These are phyloP conservation scores for Emmelina monodactyla DNA, from an alignment of 2,888 invertebrate genomes.

Conservation along the genomic window DNA sequence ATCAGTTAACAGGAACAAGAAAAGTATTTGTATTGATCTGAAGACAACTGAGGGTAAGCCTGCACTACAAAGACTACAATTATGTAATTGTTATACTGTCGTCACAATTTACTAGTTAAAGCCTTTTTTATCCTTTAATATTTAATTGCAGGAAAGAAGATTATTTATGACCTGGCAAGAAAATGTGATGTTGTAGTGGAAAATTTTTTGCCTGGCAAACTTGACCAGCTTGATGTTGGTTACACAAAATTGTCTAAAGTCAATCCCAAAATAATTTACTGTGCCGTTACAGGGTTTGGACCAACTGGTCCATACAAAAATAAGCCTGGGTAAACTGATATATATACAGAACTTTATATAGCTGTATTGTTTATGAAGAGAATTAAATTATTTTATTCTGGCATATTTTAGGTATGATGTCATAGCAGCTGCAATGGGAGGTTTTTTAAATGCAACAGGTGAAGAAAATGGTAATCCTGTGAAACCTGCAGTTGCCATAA, in stretches of 20 bases:
- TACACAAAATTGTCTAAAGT: slow-evolving; percentile 74
- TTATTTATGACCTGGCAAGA: slow-evolving; percentile 75
- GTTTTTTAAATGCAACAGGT: slow-evolving; percentile 90
- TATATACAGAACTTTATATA: background rate
- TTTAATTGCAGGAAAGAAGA: slow-evolving; percentile 40
- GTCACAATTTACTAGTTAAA: background rate
- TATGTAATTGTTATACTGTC: background rate
- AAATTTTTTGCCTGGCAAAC: slow-evolving; percentile 92
- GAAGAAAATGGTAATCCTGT: slow-evolving; percentile 83
- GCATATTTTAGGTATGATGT: slow-evolving; percentile 78
- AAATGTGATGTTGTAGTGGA: slow-evolving; percentile 90
- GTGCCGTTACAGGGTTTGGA: slow-evolving; percentile 94
- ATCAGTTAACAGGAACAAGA: slow-evolving; percentile 92
- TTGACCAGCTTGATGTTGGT: slow-evolving; percentile 79
- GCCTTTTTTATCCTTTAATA: slow-evolving; percentile 1
- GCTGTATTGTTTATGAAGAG: background rate
- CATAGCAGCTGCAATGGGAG: slow-evolving; percentile 92
- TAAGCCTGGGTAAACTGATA: slow-evolving; percentile 73
- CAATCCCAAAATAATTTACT: slow-evolving; percentile 87
- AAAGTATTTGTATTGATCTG: slow-evolving; percentile 88
- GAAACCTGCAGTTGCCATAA: slow-evolving; percentile 92
- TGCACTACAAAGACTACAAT: too few relatives aligned
- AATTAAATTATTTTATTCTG: background rate
- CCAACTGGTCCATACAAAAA: slow-evolving; percentile 83
- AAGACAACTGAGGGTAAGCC: slow-evolving; percentile 70